A percentile compares a stretch with the other conserved stretches of the same genome.
phyloP scores from a whole-genome alignment of 1,140 invertebrate species.

The Ips nitidus region DNA sequence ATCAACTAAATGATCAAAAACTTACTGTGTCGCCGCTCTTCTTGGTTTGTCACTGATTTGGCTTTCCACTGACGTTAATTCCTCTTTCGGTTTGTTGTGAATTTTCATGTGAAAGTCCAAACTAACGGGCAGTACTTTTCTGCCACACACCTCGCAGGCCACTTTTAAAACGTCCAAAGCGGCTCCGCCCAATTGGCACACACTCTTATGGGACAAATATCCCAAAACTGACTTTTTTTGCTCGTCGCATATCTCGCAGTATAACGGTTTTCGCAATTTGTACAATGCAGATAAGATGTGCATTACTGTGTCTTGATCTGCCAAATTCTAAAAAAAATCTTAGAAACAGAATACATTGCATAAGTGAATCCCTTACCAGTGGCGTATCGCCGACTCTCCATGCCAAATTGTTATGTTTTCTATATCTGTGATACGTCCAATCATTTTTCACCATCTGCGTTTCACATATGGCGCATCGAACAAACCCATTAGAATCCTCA shows the following conservation, averaged over 20 bases:
- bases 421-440: conserved; percentile 44
- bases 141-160: conserved; percentile 59
- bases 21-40: conserved; percentile 42
- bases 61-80: neutral
- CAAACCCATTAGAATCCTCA: conserved; percentile 10
- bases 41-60: conserved; percentile 25
- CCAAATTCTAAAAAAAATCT: conserved; percentile 42
- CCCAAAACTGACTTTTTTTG: conserved; percentile 60
- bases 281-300: conserved; percentile 42
- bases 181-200: conserved; percentile 62
- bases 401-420: conserved; percentile 46
- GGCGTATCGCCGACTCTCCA: conserved; percentile 44
- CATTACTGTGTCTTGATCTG: conserved; percentile 41
- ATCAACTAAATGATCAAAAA: neutral
- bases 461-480: conserved; percentile 47
- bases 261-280: conserved; percentile 51
- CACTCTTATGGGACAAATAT: conserved; percentile 63
- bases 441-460: conserved; percentile 31
- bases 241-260: conserved; percentile 60
- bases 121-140: conserved; percentile 61
- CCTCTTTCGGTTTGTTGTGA: conserved; percentile 15
- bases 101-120: conserved; percentile 46
- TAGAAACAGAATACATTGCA: conserved; percentile 1
- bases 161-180: conserved; percentile 57
- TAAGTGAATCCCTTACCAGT: conserved; percentile 38